Evolutionary conservation across 2,888 invertebrate species (phyloP).

Genomic region (Rotaria macrura): DNA sequence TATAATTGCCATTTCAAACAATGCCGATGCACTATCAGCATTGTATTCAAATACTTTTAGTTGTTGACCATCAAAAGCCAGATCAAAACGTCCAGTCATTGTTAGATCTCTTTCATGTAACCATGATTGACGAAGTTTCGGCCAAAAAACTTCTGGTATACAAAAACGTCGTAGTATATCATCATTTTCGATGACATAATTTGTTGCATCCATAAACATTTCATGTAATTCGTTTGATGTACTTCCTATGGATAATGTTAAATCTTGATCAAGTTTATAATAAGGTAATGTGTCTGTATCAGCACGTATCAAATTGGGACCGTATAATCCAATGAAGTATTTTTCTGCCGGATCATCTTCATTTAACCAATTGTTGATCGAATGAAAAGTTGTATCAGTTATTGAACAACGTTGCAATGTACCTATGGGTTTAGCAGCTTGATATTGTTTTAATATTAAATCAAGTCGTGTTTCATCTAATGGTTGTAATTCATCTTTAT

Average conservation of each 20-base stretch:
- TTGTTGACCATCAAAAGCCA: background rate
- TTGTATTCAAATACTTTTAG: slow-evolving; percentile 1
- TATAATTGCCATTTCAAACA: background rate
- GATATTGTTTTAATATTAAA: background rate
- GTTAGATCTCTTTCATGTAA: background rate
- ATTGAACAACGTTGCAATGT: background rate
- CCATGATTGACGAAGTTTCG: background rate
- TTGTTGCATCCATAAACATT: slow-evolving; percentile 2
- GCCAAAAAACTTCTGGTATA: background rate
- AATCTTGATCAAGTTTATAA: slow-evolving; percentile 2
- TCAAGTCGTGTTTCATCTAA: background rate
- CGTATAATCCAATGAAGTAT: background rate
- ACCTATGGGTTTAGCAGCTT: background rate
- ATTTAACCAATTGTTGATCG: background rate
- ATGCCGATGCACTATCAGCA: slow-evolving; percentile 20
- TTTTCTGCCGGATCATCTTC: background rate
- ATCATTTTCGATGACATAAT: background rate
- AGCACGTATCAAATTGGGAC: background rate
- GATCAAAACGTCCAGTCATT: slow-evolving; percentile 1
- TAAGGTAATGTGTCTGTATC: background rate
- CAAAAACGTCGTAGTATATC: background rate
- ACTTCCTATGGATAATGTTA: background rate
- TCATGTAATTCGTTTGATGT: slow-evolving; percentile 20
- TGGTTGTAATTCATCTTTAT: background rate
- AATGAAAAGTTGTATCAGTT: background rate